Conservation (phyloP, 2,888 invertebrate species). For the Netelia fuscicornis region DNA sequence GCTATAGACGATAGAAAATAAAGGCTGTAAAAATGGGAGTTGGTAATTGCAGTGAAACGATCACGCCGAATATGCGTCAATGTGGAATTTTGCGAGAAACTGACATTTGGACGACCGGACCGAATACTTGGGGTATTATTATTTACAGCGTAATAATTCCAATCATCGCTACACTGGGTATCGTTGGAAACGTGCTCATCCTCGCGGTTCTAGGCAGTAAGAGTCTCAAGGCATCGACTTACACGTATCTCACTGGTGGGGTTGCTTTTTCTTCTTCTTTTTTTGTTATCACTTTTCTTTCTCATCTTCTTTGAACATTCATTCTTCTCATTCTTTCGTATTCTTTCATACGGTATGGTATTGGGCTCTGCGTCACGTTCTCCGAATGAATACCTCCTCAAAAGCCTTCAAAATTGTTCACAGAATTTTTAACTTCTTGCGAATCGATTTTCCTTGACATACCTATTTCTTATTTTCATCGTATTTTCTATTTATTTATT, state of each 20-base stretch:
- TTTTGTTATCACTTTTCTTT: background rate
- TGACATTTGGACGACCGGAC: constrained; percentile 67
- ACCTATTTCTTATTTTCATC: too few species aligned
- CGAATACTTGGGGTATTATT: constrained; percentile 73
- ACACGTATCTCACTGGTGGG: constrained; percentile 82
- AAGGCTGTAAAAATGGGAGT: constrained; percentile 6
- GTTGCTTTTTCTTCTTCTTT: background rate
- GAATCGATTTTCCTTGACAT: too few species aligned
- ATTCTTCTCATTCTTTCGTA: background rate
- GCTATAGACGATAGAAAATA: background rate
- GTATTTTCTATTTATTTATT: too few species aligned
- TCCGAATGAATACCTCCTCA: background rate
- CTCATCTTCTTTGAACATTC: background rate
- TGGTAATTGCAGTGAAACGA: constrained; percentile 1
- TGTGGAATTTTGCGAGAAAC: constrained; percentile 59
- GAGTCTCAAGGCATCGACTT: constrained; percentile 80
- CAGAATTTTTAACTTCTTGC: too few species aligned
- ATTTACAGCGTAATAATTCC: constrained; percentile 82
- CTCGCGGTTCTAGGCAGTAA: constrained; percentile 77
- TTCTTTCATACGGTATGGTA: background rate
- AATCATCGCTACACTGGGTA: constrained; percentile 79
- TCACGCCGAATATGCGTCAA: background rate
- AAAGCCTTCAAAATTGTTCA: too few species aligned
- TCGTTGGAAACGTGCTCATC: constrained; percentile 80
- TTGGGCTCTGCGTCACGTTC: background rate